Base-by-base conservation (phyloP, 2,113 vertebrate genomes). In the Catharus fuscescens region DNA sequence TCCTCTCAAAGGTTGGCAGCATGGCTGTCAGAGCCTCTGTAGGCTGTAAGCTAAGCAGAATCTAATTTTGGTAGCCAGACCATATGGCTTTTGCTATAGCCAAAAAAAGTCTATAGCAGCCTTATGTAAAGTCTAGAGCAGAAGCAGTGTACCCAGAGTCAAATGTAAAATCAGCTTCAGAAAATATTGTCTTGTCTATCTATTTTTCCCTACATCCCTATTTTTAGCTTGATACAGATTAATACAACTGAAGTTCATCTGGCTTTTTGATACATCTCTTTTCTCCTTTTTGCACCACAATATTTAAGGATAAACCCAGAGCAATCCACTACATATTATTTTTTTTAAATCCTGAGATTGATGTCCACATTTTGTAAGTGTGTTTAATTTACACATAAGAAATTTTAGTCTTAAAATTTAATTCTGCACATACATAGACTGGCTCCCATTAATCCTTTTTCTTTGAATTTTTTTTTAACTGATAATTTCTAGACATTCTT, bases 1-100 rank as follows among this genome's bases (percentile, higher is more conserved):
- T 65, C 44, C 42, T 54, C 47, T 65, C 7, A 5, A 40, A n/a
- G 47, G 71, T 31, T 0, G 0, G 65, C 26, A 60, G 8, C 2
- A 60, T 0, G 0, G 26, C 57, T 34, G 40, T 44, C 1, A 1
- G 20, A 80, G 64, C 32, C 62, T 83, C 67, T 72, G 40, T 36
- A 66, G 72, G 34, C 38, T 80, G 44, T 21, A 76, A 71, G 53
- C 64, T 70, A 54, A 79, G 44, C 48, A 65, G 61, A 82, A 81
- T 54, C 48, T 79, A 66, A 74, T 83, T 93, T 64, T 80, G 69
- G 79, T n/a, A 79, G 71, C 61, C n/a, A n/a, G 74, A 61, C 74
- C 65, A n/a, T 65, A 65, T 31, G 70, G 78, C 65, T 90, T 81
- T 48, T 66, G 38, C 65, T 85, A 23, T 18, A 28, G 62, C 61